These are phyloP conservation scores for Coelopa frigida DNA, from an alignment of 1,140 invertebrate genomes.

Conservation along the genomic window DNA sequence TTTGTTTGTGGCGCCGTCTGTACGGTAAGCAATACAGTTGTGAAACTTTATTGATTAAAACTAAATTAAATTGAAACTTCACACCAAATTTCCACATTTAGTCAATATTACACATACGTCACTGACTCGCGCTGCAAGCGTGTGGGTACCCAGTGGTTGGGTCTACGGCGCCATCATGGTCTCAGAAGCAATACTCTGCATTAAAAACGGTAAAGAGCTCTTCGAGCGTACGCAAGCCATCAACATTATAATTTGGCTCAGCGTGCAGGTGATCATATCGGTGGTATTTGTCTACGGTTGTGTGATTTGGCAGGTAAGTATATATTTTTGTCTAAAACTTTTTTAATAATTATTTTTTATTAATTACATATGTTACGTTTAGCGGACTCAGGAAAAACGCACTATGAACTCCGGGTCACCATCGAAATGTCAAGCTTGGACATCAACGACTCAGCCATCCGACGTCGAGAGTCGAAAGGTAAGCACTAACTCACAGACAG, in stretches of 20 bases:
- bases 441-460: no score
- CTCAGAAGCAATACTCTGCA: constrained; percentile 90
- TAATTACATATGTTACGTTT: no score
- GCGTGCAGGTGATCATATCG: constrained; percentile 79
- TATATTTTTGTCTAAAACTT: no score
- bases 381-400: no score
- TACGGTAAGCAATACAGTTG: constrained; percentile 78
- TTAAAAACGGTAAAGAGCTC: constrained; percentile 89
- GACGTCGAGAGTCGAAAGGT: no score
- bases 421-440: no score
- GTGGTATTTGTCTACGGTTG: constrained; percentile 80
- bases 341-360: no score
- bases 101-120: constrained; percentile 96
- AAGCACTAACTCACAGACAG: no score
- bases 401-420: no score
- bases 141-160: constrained; percentile 98
- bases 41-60: no score
- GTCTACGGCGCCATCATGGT: constrained; percentile 93
- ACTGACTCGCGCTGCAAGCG: constrained; percentile 93
- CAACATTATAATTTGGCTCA: constrained; percentile 88
- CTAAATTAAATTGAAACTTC: no score
- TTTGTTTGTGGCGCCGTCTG: constrained; percentile 92
- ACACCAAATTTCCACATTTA: no score
- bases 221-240: constrained; percentile 88
- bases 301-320: constrained; percentile 70